Base-by-base conservation (phyloP, 2,888 invertebrate species). In the Elmis aenea region DNA sequence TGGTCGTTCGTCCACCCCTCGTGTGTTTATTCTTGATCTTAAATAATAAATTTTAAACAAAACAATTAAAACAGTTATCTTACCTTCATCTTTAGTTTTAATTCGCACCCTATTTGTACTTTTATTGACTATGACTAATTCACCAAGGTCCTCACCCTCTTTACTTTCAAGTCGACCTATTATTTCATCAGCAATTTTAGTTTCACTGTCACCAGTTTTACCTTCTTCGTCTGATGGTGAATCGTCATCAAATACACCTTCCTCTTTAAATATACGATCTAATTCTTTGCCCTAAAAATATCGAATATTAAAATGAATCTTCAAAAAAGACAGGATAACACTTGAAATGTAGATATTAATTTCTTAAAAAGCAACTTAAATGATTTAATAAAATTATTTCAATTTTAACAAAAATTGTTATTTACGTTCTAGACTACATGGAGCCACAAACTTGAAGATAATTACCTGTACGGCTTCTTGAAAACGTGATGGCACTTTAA, bases 251-350 rank as follows among this genome's bases (percentile, higher is more conserved):
- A 76, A 77, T 6, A 85, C 76, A 1, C 83, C 85, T 63, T 83
- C 81, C 54, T 83, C 80, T 52, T 75, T 74, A 50, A 84, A 80
- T 48, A 85, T 81, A 46, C 79, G 72, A 52, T 85, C 85, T 29
- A 85, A 66, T 63, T 85, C 85, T 61, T 82, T 81, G 3, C 85
- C 85, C 74, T 83, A 40, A 24, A 54, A 48, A 29, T 14, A 9
- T 18, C 18, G 18, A 18, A 18, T 6, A 8, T 18, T 18, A 18
- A 5, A n/a, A n/a, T n/a, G n/a, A n/a, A 6, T 18, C 18, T 18
- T 18, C 18, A 18, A 18, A 18, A n/a, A n/a, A 8, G 5, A 8
- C 18, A 18, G 8, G 18, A 18, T 5, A 18, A 6, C 8, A 5
- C 18, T 18, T 18, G n/a, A n/a, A n/a, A n/a, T n/a, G n/a, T n/a